Evolutionary conservation across 2,888 invertebrate species (phyloP), one percentile per base, ranked within the genome.

Genomic region (Toxonevra muliebris): DNA sequence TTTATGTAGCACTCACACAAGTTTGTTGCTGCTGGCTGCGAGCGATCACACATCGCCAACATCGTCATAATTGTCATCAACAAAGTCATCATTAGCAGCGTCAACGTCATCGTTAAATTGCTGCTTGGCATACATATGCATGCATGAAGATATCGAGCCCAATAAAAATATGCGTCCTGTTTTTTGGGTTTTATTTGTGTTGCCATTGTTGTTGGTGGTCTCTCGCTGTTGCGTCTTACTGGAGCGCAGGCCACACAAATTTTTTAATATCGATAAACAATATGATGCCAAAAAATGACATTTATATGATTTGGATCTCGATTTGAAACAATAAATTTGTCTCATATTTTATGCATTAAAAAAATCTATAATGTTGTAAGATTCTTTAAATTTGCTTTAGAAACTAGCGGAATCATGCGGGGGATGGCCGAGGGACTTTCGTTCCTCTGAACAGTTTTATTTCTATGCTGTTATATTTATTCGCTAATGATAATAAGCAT

Each of bases 1-100:
- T 73, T 74, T 69, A 66, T 66, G 66, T 55, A 48, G 60, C 60
- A 52, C 19, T n/a, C n/a, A n/a, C 42, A 30, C 61, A 66, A 66
- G 60, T 60, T 52, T 65, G 69, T 59, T 63, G 61, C 61, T 61
- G 52, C 68, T 43, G 45, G 50, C 55, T 20, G 60, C 61, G 20
- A 52, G 13, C n/a, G 55, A 57, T 42, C 61, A 61, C 13, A 55
- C 53, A 48, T 30, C 42, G 55, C 42, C 66, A 54, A 40, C 45
- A 57, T 40, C 57, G 15, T 12, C 48, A 57, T 17, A 13, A 57
- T 45, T 45, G 41, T 30, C 15, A n/a, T 40, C 55, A 20, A 12
- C 40, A 54, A 48, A 12, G 19, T n/a, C 53, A 43, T 1, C 64
- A 48, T 20, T 13, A 12, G 10, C 20, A 30, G 15, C 54, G n/a